Conservation (phyloP, 2,113 vertebrate species). For the Nyctereutes procyonoides region DNA sequence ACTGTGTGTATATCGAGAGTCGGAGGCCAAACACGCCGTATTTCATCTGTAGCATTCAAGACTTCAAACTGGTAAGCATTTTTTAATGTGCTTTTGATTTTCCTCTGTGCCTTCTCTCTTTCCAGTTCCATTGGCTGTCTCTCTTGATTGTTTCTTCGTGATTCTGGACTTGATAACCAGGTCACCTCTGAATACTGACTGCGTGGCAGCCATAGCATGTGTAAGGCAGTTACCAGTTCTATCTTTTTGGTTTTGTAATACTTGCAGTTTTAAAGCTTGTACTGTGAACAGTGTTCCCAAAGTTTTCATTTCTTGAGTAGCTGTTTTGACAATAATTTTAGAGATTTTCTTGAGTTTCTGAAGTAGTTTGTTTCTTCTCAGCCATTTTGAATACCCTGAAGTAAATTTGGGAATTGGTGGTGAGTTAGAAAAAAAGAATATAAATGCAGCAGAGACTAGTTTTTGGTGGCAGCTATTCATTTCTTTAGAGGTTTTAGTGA, state of each 20-base stretch:
- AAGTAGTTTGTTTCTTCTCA: conserved; percentile 21
- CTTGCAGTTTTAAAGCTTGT: background rate
- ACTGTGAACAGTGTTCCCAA: background rate
- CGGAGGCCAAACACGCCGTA: conserved; percentile 98
- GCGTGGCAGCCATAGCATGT: background rate
- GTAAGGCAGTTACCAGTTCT: background rate
- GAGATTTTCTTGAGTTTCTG: background rate
- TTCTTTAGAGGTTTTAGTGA: background rate
- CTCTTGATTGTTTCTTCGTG: background rate
- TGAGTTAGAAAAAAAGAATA: background rate
- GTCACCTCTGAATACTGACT: background rate
- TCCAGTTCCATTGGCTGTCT: background rate
- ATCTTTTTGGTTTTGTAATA: background rate
- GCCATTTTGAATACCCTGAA: background rate
- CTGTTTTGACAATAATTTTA: conserved; percentile 19
- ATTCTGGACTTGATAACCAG: background rate
- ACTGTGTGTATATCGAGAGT: conserved; percentile 99
- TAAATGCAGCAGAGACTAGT: background rate
- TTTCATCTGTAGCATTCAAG: conserved; percentile 99
- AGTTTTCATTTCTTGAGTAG: background rate
- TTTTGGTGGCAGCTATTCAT: background rate
- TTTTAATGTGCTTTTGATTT: conserved; percentile 57
- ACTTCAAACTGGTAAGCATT: conserved; percentile 99
- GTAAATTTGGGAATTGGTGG: background rate
- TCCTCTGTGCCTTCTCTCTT: background rate